Base-by-base conservation (phyloP, 2,113 vertebrate genomes). In the Nibea albiflora region DNA sequence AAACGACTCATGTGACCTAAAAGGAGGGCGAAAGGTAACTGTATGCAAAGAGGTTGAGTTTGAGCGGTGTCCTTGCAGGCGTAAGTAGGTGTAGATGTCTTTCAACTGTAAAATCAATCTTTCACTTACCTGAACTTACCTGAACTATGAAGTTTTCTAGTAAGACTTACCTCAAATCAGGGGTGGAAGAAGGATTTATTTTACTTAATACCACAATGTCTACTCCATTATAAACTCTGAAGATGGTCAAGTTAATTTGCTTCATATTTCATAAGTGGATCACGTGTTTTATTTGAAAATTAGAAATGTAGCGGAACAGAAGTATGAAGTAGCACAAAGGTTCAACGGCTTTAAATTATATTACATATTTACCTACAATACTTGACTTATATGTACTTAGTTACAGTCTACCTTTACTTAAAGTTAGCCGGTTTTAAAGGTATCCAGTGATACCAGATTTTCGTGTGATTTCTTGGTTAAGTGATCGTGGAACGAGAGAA, bases 131-230 rank as follows among this genome's bases (percentile, higher is more conserved):
- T 62, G 16, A 22, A 78, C 20, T 66, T 28, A 39, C 26, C 35
- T 72, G 26, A 72, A 54, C 22, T 70, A 46, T 24, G 8, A 52
- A 39, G 35, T 64, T 26, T 24, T 24, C 19, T 17, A 31, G 24
- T 65, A 50, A 64, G 24, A 22, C 20, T 49, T 47, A 19, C 19
- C 14, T 44, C n/a, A 52, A 78, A 81, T 64, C 46, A n/a, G 56
- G 39, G 9, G 4, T 19, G 54, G 8, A 35, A 44, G 39, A 71
- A 35, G n/a, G 42, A 61, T 72, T 71, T 24, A 1, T 28, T 54
- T 62, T 46, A 46, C 20, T 53, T 46, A 57, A 24, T 20, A 11
- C 19, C 22, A 58, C 19, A 58, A 31, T 60, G 22, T 75, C 4
- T 76, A 42, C 14, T 50, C 12, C 14, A 49, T 44, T 16, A 65